phyloP scores from a whole-genome alignment of 2,888 invertebrate species.

The Chymomyza procnemis region DNA sequence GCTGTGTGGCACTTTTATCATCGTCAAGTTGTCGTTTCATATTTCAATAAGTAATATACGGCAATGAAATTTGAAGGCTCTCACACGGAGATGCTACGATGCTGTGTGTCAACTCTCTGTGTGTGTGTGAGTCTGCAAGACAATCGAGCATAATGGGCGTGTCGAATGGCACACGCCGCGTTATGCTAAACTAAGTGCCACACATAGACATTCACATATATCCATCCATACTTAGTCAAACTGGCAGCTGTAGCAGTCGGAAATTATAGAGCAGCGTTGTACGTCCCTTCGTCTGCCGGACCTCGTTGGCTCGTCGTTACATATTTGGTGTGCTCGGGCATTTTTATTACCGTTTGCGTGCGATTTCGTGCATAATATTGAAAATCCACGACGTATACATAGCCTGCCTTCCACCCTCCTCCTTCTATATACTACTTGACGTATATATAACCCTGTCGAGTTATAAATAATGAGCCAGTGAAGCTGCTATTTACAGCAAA shows the following conservation, averaged over 20 bases:
- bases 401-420: background rate
- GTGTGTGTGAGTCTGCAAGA: slow-evolving; percentile 23
- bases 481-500: slow-evolving; percentile 66
- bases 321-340: slow-evolving; percentile 61
- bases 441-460: background rate
- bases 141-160: slow-evolving; percentile 63
- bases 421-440: background rate
- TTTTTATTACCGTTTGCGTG: slow-evolving; percentile 68
- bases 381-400: slow-evolving; percentile 25
- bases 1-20: slow-evolving; percentile 54
- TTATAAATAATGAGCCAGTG: slow-evolving; percentile 17
- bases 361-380: slow-evolving; percentile 53
- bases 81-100: background rate
- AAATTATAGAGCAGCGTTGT: background rate
- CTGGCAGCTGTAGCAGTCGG: background rate
- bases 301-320: background rate
- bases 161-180: slow-evolving; percentile 55
- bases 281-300: too few species aligned
- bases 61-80: slow-evolving; percentile 67
- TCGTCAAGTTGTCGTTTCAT: slow-evolving; percentile 59
- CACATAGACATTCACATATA: background rate
- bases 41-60: slow-evolving; percentile 71
- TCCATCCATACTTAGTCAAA: background rate
- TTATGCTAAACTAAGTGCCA: background rate
- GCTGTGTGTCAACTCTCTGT: background rate